These are phyloP conservation scores for Daubentonia madagascariensis DNA, from an alignment of 2,113 vertebrate genomes.

Conservation along the genomic window DNA sequence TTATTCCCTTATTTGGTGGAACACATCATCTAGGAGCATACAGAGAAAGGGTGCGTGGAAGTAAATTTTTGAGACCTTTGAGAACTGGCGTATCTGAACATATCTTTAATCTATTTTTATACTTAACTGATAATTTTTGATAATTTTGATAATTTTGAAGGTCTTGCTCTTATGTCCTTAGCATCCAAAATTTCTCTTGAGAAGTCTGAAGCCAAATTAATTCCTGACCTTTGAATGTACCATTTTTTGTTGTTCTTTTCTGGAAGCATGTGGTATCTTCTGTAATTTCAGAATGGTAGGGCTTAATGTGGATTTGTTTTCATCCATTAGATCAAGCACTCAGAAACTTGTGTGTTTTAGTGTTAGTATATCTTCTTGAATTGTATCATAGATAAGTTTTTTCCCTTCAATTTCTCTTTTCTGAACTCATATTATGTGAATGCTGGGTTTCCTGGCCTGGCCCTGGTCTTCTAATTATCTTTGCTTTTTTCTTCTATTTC, in stretches of 20 bases:
- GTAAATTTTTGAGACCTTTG: not conserved
- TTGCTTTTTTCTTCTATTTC: not conserved
- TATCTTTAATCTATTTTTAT: not conserved
- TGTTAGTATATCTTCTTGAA: not conserved
- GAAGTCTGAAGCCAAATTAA: not conserved
- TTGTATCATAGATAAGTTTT: not conserved
- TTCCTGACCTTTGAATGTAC: not conserved
- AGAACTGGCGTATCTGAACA: not conserved
- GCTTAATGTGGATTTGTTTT: not conserved
- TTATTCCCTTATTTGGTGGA: not conserved
- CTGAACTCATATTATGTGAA: not conserved
- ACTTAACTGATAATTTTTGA: too few relatives aligned
- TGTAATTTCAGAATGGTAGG: not conserved
- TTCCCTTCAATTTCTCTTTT: not conserved
- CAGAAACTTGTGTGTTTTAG: not conserved
- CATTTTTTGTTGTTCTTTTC: not conserved
- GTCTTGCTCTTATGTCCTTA: not conserved
- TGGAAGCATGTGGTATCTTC: too few relatives aligned
- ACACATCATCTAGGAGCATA: not conserved
- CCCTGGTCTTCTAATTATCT: not conserved
- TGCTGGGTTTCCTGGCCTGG: not conserved
- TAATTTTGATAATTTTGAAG: not conserved
- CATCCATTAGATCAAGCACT: not conserved
- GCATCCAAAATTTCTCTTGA: not conserved
- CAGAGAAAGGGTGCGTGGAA: not conserved